Evolutionary conservation across 1,140 invertebrate species (phyloP).

Genomic region (Tenebrio molitor): DNA sequence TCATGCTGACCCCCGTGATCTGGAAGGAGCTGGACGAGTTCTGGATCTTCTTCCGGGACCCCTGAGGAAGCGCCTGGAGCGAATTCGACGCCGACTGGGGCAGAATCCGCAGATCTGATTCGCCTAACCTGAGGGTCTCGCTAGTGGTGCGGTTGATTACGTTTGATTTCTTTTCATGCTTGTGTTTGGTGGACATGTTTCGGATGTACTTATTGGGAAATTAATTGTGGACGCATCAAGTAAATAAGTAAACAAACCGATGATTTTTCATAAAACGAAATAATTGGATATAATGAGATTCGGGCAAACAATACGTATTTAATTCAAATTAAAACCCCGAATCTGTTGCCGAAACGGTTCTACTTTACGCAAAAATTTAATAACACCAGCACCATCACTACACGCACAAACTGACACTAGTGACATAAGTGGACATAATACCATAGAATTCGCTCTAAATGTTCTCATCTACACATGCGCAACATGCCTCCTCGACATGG

Average conservation of each 20-base stretch:
- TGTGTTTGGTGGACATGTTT: constrained; percentile 50
- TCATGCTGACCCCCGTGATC: constrained; percentile 86
- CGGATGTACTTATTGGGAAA: constrained; percentile 32
- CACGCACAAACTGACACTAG: constrained; percentile 9
- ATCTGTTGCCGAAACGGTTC: neutral
- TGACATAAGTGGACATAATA: constrained; percentile 1
- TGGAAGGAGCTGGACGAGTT: constrained; percentile 87
- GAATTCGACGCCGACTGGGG: constrained; percentile 46
- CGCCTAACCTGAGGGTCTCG: constrained; percentile 80
- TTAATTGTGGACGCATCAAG: constrained; percentile 3
- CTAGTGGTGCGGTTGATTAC: constrained; percentile 82
- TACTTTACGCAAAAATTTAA: constrained; percentile 27
- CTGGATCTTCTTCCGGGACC: constrained; percentile 68
- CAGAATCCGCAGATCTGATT: constrained; percentile 66
- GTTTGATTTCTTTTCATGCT: constrained; percentile 64
- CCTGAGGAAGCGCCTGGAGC: constrained; percentile 41
- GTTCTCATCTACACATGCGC: constrained; percentile 8
- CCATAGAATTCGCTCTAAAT: neutral
- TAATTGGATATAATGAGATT: neutral
- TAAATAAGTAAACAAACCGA: neutral
- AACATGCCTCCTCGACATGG: too few species aligned
- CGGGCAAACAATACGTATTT: constrained; percentile 1
- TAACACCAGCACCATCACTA: constrained; percentile 2
- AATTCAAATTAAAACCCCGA: constrained; percentile 18
- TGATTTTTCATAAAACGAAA: neutral